These are phyloP conservation scores for Lepidocolaptes lacrymiger DNA, from an alignment of 2,797 vertebrate genomes.

Conservation along the genomic window DNA sequence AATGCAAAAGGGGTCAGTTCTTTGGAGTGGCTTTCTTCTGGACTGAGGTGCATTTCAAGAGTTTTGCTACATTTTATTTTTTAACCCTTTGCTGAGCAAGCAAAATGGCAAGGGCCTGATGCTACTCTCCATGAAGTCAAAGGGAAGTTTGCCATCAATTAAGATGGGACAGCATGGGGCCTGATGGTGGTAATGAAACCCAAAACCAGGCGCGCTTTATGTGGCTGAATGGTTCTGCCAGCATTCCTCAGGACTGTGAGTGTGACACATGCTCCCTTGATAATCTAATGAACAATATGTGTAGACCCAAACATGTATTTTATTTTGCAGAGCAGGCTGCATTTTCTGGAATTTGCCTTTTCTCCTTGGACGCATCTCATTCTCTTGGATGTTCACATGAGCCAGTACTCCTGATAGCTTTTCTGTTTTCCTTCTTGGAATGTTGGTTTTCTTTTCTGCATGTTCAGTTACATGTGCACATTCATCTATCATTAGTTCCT, in stretches of 20 bases:
- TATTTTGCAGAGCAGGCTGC: neutral
- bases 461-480: slow-evolving; percentile 52
- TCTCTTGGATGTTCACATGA: neutral
- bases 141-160: neutral
- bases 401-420: slow-evolving; percentile 2
- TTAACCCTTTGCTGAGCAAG: neutral
- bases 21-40: neutral
- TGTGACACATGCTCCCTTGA: slow-evolving; percentile 17
- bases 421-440: slow-evolving; percentile 27
- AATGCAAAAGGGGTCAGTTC: neutral
- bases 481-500: slow-evolving; percentile 64
- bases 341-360: neutral
- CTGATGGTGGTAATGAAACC: neutral
- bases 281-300: slow-evolving; percentile 1
- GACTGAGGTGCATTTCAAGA: neutral
- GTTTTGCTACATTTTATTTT: neutral
- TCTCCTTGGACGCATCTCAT: neutral
- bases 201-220: neutral
- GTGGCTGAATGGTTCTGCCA: slow-evolving; percentile 17
- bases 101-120: neutral
- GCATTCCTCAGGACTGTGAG: neutral
- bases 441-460: slow-evolving; percentile 19
- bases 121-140: neutral
- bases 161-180: neutral
- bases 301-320: neutral